A percentile compares a stretch with the other conserved stretches of the same genome.
Conservation (phyloP, 2,797 vertebrate genomes). For the Chaenodraco wilsoni region DNA sequence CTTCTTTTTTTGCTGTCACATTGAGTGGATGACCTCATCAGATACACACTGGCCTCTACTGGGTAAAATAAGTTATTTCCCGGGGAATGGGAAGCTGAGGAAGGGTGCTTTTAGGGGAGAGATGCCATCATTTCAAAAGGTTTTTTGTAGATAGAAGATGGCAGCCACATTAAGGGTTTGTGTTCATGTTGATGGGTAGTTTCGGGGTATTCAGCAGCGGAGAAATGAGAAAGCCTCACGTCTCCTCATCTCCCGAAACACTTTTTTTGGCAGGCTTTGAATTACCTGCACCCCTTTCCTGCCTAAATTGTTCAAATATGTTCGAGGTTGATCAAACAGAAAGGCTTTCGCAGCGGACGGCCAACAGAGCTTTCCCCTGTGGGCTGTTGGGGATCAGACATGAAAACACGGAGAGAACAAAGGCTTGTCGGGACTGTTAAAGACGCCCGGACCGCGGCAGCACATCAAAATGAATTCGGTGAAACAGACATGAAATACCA, state of each 20-base stretch:
- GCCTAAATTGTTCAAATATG: conserved; percentile 73
- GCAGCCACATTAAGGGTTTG: conserved; percentile 41
- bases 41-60: conserved; percentile 73
- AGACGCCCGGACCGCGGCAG: conserved; percentile 55
- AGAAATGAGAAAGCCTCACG: conserved; percentile 26
- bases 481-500: conserved; percentile 63
- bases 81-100: conserved; percentile 16
- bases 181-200: conserved; percentile 44
- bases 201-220: conserved; percentile 14
- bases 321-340: conserved; percentile 74
- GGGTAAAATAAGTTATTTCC: conserved; percentile 53
- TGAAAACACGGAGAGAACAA: conserved; percentile 73
- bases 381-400: conserved; percentile 69
- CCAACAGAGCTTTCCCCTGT: conserved; percentile 58
- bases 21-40: conserved; percentile 50
- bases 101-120: conserved; percentile 25
- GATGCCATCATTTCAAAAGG: conserved; percentile 29
- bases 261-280: conserved; percentile 58
- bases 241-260: conserved; percentile 55
- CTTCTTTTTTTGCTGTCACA: conserved; percentile 27
- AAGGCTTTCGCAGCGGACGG: conserved; percentile 40
- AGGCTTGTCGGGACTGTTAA: conserved; percentile 69
- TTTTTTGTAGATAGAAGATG: conserved; percentile 43
- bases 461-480: conserved; percentile 61
- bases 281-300: conserved; percentile 65